Percentiles rank a stretch among this genome's conserved stretches.
These are phyloP conservation scores for Drosophila imparisetae DNA, from an alignment of 2,888 invertebrate species.

Conservation along the genomic window DNA sequence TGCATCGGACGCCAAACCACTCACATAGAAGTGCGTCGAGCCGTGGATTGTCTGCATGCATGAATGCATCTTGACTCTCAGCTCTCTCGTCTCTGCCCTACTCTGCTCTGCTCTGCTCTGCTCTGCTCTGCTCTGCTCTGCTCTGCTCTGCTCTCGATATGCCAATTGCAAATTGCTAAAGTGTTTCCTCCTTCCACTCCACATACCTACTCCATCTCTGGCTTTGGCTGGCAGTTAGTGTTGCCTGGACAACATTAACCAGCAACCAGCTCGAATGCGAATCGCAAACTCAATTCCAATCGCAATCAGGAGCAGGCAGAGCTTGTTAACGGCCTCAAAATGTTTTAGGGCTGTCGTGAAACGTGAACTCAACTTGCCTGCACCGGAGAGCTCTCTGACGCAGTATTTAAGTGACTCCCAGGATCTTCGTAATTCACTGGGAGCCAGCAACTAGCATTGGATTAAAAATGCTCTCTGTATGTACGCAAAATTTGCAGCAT, in stretches of 20 bases:
- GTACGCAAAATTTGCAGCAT: constrained; percentile 10
- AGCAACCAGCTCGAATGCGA: constrained; percentile 33
- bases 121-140: too few species aligned
- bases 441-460: constrained; percentile 21
- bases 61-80: constrained; percentile 63
- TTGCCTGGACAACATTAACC: constrained; percentile 72
- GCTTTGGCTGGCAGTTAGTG: constrained; percentile 26
- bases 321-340: constrained; percentile 51
- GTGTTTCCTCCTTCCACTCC: constrained; percentile 23
- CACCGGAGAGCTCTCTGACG: constrained; percentile 18
- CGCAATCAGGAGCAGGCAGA: constrained; percentile 35
- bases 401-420: constrained; percentile 43
- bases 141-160: constrained; percentile 60
- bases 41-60: constrained; percentile 65
- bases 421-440: constrained; percentile 12
- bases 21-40: constrained; percentile 63
- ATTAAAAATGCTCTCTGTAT: constrained; percentile 62
- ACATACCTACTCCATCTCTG: not conserved
- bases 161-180: constrained; percentile 69
- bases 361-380: constrained; percentile 16
- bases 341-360: constrained; percentile 30
- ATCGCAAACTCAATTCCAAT: constrained; percentile 20
- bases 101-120: constrained; percentile 37
- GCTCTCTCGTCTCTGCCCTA: constrained; percentile 23
- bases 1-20: constrained; percentile 22